Evolutionary conservation across 1,140 invertebrate species (phyloP).

Genomic region (Saccostrea glomerata): DNA sequence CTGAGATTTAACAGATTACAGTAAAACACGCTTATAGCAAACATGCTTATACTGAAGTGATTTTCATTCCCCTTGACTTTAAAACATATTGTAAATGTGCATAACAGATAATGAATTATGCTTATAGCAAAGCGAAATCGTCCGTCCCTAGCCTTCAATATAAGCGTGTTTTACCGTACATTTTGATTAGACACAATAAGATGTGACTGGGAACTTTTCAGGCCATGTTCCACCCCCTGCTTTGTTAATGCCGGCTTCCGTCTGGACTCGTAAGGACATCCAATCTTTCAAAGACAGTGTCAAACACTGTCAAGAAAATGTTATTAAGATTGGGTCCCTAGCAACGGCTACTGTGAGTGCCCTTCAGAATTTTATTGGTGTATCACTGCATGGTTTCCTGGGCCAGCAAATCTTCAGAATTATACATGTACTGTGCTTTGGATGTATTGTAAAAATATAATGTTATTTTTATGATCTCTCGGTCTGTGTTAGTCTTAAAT

Average conservation of each 20-base stretch:
- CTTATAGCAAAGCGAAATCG: no score
- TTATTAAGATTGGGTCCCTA: conserved; percentile 80
- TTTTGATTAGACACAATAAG: background rate
- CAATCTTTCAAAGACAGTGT: conserved; percentile 88
- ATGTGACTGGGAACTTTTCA: background rate
- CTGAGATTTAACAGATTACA: no score
- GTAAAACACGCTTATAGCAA: no score
- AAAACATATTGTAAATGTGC: no score
- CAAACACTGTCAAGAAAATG: conserved; percentile 73
- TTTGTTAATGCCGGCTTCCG: conserved; percentile 88
- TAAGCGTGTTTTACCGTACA: no score
- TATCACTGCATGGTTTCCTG: background rate
- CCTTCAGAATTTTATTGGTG: conserved; percentile 26
- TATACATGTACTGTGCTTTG: background rate
- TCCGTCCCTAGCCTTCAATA: no score
- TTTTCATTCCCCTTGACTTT: no score
- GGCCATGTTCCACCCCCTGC: background rate
- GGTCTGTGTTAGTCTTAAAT: background rate
- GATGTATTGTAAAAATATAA: background rate
- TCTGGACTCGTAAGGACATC: conserved; percentile 97
- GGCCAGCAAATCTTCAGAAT: background rate
- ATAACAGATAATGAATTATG: no score
- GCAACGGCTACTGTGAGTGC: conserved; percentile 77
- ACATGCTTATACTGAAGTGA: no score
- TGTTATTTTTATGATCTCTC: background rate